phyloP scores from a whole-genome alignment of 1,140 invertebrate genomes.

The Thaumatotibia leucotreta region DNA sequence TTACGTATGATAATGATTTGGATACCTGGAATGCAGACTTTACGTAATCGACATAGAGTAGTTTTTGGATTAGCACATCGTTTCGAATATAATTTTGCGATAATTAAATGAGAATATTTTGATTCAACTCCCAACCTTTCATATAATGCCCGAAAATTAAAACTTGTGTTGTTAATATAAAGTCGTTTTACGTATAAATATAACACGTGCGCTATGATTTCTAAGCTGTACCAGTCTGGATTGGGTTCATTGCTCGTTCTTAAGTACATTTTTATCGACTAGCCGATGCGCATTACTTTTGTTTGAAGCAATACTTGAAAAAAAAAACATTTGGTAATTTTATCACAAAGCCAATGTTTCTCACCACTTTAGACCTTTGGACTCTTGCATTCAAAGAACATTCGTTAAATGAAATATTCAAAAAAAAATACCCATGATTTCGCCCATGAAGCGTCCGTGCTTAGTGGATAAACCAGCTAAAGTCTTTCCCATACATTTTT shows the following conservation, averaged over 20 bases:
- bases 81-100: background rate
- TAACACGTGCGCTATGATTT: background rate
- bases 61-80: background rate
- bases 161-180: background rate
- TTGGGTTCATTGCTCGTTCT: slow-evolving; percentile 9
- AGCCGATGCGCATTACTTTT: background rate
- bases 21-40: background rate
- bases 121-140: background rate
- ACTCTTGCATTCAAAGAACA: too few relatives aligned
- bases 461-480: too few relatives aligned
- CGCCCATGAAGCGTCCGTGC: too few relatives aligned
- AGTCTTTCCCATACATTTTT: too few relatives aligned
- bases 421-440: too few relatives aligned
- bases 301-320: too few relatives aligned
- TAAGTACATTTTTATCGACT: slow-evolving; percentile 2
- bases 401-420: too few relatives aligned
- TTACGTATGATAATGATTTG: background rate
- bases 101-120: background rate
- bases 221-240: background rate
- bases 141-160: background rate
- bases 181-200: background rate
- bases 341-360: too few relatives aligned
- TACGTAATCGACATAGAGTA: background rate
- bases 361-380: too few relatives aligned
- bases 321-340: too few relatives aligned